Percentiles rank a stretch among this genome's conserved stretches.
Conservation (phyloP, 2,888 invertebrate genomes). For the Coremacera marginata region DNA sequence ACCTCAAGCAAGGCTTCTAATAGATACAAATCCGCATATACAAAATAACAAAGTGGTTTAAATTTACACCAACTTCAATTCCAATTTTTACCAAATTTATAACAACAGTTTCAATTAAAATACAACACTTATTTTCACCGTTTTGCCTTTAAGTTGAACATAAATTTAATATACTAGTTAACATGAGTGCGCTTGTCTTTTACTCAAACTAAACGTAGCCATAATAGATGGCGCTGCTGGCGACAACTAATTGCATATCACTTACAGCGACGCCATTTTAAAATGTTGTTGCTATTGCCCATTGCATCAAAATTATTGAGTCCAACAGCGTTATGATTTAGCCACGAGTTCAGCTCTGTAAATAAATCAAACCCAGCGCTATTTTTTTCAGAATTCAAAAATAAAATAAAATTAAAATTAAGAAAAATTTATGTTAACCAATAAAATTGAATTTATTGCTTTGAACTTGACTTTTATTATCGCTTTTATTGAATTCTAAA, state of each 20-base stretch:
- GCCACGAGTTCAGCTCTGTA: neutral
- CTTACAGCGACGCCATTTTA: conserved; percentile 5
- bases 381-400: neutral
- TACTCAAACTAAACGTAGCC: neutral
- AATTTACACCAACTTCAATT: too few species aligned
- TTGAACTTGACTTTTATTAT: conserved; percentile 57
- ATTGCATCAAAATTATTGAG: neutral
- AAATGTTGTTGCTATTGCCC: neutral
- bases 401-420: neutral
- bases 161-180: too few species aligned
- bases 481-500: conserved; percentile 38
- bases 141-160: too few species aligned
- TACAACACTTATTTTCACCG: too few species aligned
- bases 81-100: too few species aligned
- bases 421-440: neutral
- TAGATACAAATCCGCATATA: too few species aligned
- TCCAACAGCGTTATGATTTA: neutral
- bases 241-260: conserved; percentile 16
- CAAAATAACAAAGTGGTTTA: too few species aligned
- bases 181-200: too few species aligned
- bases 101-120: too few species aligned
- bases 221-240: neutral
- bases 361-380: neutral
- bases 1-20: too few species aligned
- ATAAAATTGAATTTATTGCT: conserved; percentile 58